Evolutionary conservation across 2,888 invertebrate species (phyloP).

Genomic region (Lycophotia porphyrea): DNA sequence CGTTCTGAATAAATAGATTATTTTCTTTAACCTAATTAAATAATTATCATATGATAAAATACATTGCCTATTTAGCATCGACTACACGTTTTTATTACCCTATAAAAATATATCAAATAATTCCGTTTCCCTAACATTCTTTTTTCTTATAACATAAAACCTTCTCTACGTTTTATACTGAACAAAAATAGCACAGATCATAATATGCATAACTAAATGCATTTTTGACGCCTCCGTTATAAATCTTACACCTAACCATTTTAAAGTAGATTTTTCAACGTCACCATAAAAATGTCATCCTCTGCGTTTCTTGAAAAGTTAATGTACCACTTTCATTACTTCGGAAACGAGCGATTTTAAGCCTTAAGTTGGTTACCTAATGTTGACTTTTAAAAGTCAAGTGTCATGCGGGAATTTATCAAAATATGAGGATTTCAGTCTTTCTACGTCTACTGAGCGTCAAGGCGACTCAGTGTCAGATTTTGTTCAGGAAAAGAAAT

Average conservation of each 20-base stretch:
- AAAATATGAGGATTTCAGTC: conserved; percentile 33
- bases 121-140: neutral
- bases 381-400: conserved; percentile 16
- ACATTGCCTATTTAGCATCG: neutral
- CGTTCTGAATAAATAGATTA: neutral
- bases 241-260: conserved; percentile 46
- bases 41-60: neutral
- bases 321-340: conserved; percentile 49
- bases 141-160: neutral
- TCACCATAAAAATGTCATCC: conserved; percentile 65
- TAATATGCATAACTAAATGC: neutral
- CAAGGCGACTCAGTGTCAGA: conserved; percentile 32
- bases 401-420: conserved; percentile 9
- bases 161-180: neutral
- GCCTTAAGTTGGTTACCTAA: neutral
- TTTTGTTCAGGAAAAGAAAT: conserved; percentile 24
- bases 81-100: neutral
- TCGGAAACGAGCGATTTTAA: conserved; percentile 25
- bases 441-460: conserved; percentile 29
- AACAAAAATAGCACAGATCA: conserved; percentile 12
- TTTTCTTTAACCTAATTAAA: neutral
- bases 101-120: conserved; percentile 1
- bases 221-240: conserved; percentile 9
- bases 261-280: conserved; percentile 62
- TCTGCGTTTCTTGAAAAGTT: conserved; percentile 60